Conservation (phyloP, 2,888 invertebrate species). For the Morpho helenor region DNA sequence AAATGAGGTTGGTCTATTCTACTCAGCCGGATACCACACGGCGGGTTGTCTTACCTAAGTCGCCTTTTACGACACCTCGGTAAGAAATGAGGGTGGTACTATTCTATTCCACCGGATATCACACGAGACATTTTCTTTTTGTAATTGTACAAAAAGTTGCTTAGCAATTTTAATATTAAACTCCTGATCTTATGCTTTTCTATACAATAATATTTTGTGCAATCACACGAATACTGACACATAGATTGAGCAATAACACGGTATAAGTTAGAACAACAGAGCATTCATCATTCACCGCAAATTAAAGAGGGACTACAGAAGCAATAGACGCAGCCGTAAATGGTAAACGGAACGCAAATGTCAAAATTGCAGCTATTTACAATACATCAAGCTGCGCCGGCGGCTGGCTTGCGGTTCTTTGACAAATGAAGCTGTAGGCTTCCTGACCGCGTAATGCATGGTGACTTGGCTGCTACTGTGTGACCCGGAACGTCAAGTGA, state of each 20-base stretch:
- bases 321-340: conserved; percentile 40
- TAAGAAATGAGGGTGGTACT: no score
- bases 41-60: no score
- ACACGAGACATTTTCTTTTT: no score
- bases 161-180: no score
- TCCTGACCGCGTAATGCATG: conserved; percentile 36
- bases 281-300: conserved; percentile 49
- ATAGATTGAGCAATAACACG: conserved; percentile 8
- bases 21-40: no score
- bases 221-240: no score
- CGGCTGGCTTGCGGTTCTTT: conserved; percentile 56
- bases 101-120: no score
- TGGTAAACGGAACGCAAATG: conserved; percentile 50
- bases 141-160: no score
- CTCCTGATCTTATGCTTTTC: no score
- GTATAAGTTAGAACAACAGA: conserved; percentile 33
- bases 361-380: conserved; percentile 63
- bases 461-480: conserved; percentile 38
- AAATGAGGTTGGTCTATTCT: no score
- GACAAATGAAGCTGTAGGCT: conserved; percentile 65
- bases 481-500: conserved; percentile 38
- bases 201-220: no score
- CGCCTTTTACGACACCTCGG: no score
- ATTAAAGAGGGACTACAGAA: conserved; percentile 53
- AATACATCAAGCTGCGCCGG: conserved; percentile 51